Base-by-base conservation (phyloP, 2,888 invertebrate genomes). In the Andrena marginata region DNA sequence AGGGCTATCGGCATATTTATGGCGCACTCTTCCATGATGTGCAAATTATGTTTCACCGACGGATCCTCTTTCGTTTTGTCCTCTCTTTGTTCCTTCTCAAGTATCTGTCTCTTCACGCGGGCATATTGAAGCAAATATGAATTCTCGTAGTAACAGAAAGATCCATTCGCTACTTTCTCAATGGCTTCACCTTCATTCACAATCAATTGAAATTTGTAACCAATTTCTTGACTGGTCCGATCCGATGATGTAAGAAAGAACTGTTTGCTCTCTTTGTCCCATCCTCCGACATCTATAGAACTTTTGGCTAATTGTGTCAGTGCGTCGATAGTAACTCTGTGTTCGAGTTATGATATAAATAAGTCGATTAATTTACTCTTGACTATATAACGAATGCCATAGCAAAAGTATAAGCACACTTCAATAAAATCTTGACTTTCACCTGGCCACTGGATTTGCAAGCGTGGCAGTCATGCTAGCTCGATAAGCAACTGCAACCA, bases 401-500 rank as follows among this genome's bases (percentile, higher is more conserved):
- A 42, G 42, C 42, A 1, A 42, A 13, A 42, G 13, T 42, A 13
- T 42, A 42, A 42, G 42, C 42, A 1, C 42, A 5, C 13, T 4
- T 10, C 23, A 10, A 51, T 20, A 8, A 8, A 23, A 26, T 13
- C 2, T 13, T 62, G 0, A 73, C 42, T 51, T 63, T 77, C 64
- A 96, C 96, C 95, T 96, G 13, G 97, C 96, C 0, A 96, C 95
- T 33, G 98, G 97, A 93, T 97, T 97, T 0, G 98, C 97, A 64
- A 98, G 94, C 71, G 97, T 97, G 0, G 98, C 97, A 0, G 97
- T 98, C 96, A 98, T 96, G 89, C 97, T 97, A 0, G 98, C 98
- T 90, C 97, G 94, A 92, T 98, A 98, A 0, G 97, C 96, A 0
- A 97, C 97, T 0, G 97, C 97, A 5, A 98, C 95, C 3, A 98